phyloP scores from a whole-genome alignment of 2,797 vertebrate genomes.

The Propithecus deckenii region DNA sequence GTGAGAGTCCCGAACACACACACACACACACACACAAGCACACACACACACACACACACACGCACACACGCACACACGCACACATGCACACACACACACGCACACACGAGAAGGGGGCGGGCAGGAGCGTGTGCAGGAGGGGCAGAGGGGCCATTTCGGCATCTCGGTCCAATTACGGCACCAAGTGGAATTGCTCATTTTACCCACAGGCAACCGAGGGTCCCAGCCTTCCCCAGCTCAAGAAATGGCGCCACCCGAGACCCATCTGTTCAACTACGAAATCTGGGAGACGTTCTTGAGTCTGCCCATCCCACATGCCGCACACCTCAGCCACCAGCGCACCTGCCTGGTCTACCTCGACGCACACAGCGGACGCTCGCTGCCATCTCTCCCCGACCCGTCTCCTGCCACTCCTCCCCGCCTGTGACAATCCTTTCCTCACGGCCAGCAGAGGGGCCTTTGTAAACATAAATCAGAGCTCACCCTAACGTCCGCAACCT shows the following conservation, averaged over 20 bases:
- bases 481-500: too few relatives aligned
- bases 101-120: background rate
- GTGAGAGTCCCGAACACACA: background rate
- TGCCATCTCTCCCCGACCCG: fast-evolving
- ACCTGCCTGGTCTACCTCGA: background rate
- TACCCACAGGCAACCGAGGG: background rate
- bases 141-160: fast-evolving
- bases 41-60: background rate
- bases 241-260: background rate
- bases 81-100: background rate
- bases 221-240: background rate
- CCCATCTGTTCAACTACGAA: background rate
- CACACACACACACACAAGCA: background rate
- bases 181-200: background rate
- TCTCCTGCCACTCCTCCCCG: background rate
- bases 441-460: background rate
- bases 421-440: background rate
- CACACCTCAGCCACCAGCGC: background rate
- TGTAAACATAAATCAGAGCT: too few relatives aligned
- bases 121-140: fast-evolving
- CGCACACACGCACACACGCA: background rate
- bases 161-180: background rate
- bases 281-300: background rate
- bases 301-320: too few relatives aligned
- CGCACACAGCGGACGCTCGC: fast-evolving